phyloP scores from a whole-genome alignment of 1,140 invertebrate genomes.

The Cyphomyrmex costatus region DNA sequence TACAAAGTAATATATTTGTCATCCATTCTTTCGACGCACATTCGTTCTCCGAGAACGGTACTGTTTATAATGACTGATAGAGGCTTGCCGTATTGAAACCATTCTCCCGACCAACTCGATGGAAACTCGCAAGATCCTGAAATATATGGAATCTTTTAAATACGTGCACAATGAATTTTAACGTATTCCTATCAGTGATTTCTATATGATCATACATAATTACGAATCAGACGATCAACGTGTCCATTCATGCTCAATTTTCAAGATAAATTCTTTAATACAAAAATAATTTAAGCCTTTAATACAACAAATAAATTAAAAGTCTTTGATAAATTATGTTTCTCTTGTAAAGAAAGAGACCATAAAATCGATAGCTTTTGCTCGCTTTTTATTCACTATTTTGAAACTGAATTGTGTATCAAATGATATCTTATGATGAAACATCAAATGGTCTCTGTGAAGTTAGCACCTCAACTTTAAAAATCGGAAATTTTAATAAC shows the following conservation, averaged over 20 bases:
- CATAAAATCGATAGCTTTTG: too few species aligned
- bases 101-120: constrained; percentile 86
- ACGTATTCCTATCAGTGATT: background rate
- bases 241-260: background rate
- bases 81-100: constrained; percentile 86
- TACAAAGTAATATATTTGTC: constrained; percentile 86
- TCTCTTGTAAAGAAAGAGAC: background rate
- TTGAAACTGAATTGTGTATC: too few species aligned
- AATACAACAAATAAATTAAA: background rate
- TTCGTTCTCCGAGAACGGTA: constrained; percentile 85
- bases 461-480: too few species aligned
- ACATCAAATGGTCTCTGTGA: too few species aligned
- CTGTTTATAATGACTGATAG: constrained; percentile 83
- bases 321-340: background rate
- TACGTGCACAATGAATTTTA: background rate
- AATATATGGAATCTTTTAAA: constrained; percentile 64
- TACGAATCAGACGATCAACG: background rate
- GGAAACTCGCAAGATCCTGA: constrained; percentile 86
- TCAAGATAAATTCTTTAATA: background rate
- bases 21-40: constrained; percentile 82
- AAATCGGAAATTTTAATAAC: too few species aligned
- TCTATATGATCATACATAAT: background rate
- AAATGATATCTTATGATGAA: too few species aligned
- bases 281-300: background rate
- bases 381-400: too few species aligned